phyloP scores from a whole-genome alignment of 2,888 invertebrate genomes.

The Campoletis raptor region DNA sequence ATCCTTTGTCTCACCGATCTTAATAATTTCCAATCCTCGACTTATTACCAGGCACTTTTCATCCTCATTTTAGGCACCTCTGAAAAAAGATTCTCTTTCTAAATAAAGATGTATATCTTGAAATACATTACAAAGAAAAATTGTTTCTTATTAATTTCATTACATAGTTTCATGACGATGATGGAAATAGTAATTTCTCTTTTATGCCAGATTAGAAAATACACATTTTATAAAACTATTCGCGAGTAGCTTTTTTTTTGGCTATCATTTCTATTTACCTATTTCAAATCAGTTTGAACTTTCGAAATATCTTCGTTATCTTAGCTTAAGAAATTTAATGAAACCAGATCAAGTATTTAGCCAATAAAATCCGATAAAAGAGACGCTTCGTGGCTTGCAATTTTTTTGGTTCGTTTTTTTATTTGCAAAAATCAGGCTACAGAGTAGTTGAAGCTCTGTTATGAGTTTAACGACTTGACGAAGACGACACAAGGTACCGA shows the following conservation, averaged over 20 bases:
- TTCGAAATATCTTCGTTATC: neutral
- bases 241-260: neutral
- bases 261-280: too few relatives aligned
- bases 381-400: neutral
- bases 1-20: slow-evolving; percentile 39
- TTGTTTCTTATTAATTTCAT: neutral
- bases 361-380: neutral
- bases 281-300: neutral
- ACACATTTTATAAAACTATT: neutral
- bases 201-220: neutral
- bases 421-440: slow-evolving; percentile 21
- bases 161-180: neutral
- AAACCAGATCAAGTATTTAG: neutral
- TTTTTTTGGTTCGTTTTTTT: neutral
- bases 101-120: neutral
- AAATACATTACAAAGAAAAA: neutral
- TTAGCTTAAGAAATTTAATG: neutral
- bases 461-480: slow-evolving; percentile 67
- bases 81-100: neutral
- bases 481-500: slow-evolving; percentile 61
- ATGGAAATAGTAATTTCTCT: neutral
- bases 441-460: slow-evolving; percentile 50
- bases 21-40: slow-evolving; percentile 18
- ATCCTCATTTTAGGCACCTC: neutral
- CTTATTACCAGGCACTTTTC: slow-evolving; percentile 11